Evolutionary conservation across 2,888 invertebrate genomes (phyloP).

Genomic region (Parascotia fuliginaria): DNA sequence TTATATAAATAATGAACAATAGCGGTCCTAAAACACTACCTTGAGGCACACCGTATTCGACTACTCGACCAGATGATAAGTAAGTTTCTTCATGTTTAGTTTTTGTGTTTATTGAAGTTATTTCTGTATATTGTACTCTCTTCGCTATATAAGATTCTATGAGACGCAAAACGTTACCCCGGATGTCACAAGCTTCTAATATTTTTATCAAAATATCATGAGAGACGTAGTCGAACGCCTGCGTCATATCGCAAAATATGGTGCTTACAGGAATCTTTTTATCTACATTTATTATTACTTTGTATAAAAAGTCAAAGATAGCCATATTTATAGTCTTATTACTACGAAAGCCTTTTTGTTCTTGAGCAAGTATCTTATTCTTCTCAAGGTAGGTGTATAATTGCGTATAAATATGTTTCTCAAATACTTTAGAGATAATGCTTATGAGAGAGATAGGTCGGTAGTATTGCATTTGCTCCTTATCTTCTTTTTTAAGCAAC

Average conservation of each 20-base stretch:
- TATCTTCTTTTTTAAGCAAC: not conserved
- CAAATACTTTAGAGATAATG: slow-evolving; percentile 1
- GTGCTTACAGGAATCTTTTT: not conserved
- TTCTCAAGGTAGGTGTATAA: not conserved
- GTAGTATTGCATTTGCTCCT: slow-evolving; percentile 1
- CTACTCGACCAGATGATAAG: not conserved
- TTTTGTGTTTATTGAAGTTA: not conserved
- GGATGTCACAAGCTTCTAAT: not conserved
- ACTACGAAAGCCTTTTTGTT: slow-evolving; percentile 1
- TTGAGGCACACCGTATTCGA: not conserved
- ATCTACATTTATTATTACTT: slow-evolving; percentile 1
- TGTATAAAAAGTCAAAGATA: not conserved
- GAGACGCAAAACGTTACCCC: not conserved
- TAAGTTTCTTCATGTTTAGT: not conserved
- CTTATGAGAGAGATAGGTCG: slow-evolving; percentile 6
- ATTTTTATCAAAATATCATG: not conserved
- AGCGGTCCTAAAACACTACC: not conserved
- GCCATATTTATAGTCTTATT: slow-evolving; percentile 1
- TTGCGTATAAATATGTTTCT: not conserved
- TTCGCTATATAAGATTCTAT: not conserved
- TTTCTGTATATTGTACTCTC: not conserved
- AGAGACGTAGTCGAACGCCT: slow-evolving; percentile 6
- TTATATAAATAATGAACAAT: not conserved
- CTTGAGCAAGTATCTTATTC: not conserved
- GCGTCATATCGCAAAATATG: slow-evolving; percentile 1